Conservation (phyloP, 2,888 invertebrate species). For the Panzeria rudis region DNA sequence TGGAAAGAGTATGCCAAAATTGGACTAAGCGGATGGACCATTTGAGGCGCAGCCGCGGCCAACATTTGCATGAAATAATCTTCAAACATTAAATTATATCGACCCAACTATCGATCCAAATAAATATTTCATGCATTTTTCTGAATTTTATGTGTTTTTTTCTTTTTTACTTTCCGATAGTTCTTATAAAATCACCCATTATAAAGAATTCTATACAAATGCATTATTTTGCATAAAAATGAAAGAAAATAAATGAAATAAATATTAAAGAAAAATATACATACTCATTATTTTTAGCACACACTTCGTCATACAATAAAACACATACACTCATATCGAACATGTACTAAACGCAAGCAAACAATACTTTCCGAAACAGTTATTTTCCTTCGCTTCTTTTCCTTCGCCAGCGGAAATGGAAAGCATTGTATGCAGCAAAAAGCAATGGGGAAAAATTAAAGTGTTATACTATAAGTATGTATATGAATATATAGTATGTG, state of each 20-base stretch:
- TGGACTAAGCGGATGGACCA: too few relatives aligned
- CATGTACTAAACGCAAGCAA: conserved; percentile 7
- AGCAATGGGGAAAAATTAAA: conserved; percentile 46
- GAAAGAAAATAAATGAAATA: conserved; percentile 47
- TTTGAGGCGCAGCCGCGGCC: too few relatives aligned
- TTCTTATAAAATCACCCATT: too few relatives aligned
- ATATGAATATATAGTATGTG: not conserved
- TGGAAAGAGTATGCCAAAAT: too few relatives aligned
- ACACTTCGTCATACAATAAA: not conserved
- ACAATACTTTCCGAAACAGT: conserved; percentile 47
- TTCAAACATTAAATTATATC: too few relatives aligned
- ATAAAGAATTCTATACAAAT: conserved; percentile 41
- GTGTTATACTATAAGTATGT: conserved; percentile 14
- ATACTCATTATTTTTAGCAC: not conserved
- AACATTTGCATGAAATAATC: too few relatives aligned
- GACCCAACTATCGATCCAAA: too few relatives aligned
- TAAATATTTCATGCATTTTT: too few relatives aligned
- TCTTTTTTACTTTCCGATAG: too few relatives aligned
- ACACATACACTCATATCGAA: not conserved
- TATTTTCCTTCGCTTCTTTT: conserved; percentile 21
- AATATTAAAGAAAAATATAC: conserved; percentile 31
- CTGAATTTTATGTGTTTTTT: too few relatives aligned
- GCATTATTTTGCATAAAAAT: conserved; percentile 56
- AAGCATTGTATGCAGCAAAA: conserved; percentile 44
- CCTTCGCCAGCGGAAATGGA: conserved; percentile 51